Evolutionary conservation across 2,888 invertebrate genomes (phyloP), one percentile per base, ranked within the genome.

Genomic region (Rhopalosiphum nymphaeae): DNA sequence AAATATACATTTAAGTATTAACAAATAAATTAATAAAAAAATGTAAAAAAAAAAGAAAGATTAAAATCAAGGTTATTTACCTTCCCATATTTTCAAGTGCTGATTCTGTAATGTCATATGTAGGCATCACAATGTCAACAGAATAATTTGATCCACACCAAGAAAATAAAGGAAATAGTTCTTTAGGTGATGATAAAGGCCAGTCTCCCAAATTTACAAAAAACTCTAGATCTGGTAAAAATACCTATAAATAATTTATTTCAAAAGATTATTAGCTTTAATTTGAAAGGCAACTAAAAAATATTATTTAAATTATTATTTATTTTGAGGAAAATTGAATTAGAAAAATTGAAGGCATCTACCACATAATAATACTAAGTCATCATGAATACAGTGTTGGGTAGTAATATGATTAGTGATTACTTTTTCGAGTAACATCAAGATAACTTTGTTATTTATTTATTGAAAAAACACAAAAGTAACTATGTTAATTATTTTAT

Each of bases 141-240:
- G 98, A 97, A 94, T 98, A 97, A 94, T 97, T 96, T 95, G 98
- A 99, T 2, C 99, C 99, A 96, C 99, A 99, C 99, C 99, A 99
- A 36, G 99, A 99, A 96, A 99, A 98, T 95, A 99, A 97, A 3
- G 99, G 99, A 95, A 97, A 97, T 0, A 96, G 96, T 85, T 95
- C 97, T 94, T 96, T 96, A 95, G 96, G 96, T 42, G 96, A 95
- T 3, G 97, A 97, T 49, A 99, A 96, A 0, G 99, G 99, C 99
- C 99, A 99, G 96, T 99, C 99, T 36, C 99, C 99, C 29, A 99
- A 96, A 96, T 99, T 99, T 89, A 98, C 97, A 95, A 99, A 97
- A 95, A 99, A 97, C 96, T 99, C 99, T 95, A 98, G 96, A 96
- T 99, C 98, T 10, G 99, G 99, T 93, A 99, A 96, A 46, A 96